phyloP scores from a whole-genome alignment of 2,888 invertebrate genomes.

The Epirrhoe tristata region DNA sequence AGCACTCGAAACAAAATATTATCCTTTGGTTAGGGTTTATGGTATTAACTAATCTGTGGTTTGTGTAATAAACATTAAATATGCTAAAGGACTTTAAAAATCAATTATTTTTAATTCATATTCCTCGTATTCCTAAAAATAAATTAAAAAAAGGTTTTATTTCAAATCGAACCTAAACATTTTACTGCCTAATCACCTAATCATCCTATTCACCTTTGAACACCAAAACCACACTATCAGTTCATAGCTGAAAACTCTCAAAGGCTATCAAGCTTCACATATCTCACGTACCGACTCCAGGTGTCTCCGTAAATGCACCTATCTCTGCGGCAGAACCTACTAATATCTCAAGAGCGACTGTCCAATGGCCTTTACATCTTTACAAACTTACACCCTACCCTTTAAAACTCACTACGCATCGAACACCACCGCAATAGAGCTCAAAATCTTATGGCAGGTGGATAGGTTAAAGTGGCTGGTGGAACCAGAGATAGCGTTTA shows the following conservation, averaged over 20 bases:
- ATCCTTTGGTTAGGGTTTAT: too few relatives aligned
- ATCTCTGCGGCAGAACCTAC: slow-evolving; percentile 71
- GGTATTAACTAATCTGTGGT: too few relatives aligned
- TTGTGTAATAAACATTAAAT: too few relatives aligned
- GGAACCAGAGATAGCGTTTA: slow-evolving; percentile 78
- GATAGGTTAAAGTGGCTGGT: slow-evolving; percentile 53
- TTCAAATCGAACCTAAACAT: neutral
- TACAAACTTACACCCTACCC: slow-evolving; percentile 51
- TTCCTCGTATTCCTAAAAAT: too few relatives aligned
- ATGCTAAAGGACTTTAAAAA: too few relatives aligned
- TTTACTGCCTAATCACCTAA: slow-evolving; percentile 3
- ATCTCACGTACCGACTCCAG: slow-evolving; percentile 67
- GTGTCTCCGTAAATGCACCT: slow-evolving; percentile 74
- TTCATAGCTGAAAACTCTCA: slow-evolving; percentile 54
- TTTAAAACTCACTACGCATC: slow-evolving; percentile 13
- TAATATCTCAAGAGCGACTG: slow-evolving; percentile 82
- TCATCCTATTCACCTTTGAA: neutral
- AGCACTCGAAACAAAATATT: too few relatives aligned
- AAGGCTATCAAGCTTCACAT: slow-evolving; percentile 77
- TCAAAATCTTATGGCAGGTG: slow-evolving; percentile 40
- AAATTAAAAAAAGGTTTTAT: too few relatives aligned
- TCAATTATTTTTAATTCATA: too few relatives aligned
- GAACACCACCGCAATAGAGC: slow-evolving; percentile 43
- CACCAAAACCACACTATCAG: slow-evolving; percentile 36
- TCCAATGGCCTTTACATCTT: slow-evolving; percentile 69